Base-by-base conservation (phyloP, 2,888 invertebrate species). In the Eulithis testata region DNA sequence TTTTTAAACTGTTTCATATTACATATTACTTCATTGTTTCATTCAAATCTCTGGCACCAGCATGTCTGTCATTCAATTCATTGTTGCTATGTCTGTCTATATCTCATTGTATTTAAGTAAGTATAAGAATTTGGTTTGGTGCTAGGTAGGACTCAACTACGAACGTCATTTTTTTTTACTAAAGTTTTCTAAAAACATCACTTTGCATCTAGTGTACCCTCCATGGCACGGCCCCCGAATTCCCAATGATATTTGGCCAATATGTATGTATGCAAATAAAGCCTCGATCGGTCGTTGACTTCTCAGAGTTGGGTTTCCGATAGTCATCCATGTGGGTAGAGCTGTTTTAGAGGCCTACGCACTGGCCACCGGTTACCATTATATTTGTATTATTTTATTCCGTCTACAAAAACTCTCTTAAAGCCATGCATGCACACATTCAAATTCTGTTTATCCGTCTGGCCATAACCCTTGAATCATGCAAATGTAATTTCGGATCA, bases 261-360 rank as follows among this genome's bases (percentile, higher is more conserved):
- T 66, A 55, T 67, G 69, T 63, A 63, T 66, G 53, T 65, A 72
- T 72, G 68, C 69, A 73, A 69, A 66, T 73, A 74, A 69, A 77
- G 72, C 78, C 76, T 75, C 74, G 69, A 21, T 50, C 73, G 80
- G 79, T 72, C 79, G 68, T 78, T 81, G 82, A 82, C 80, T 72
- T 64, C 59, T 59, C 69, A 61, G 72, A 60, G 63, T 65, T 67
- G 62, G 52, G 68, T 72, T 69, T 74, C 69, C 71, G 68, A 73
- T 67, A 67, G 63, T 66, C 52, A 67, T 71, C 72, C 69, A 71
- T 70, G 82, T 81, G 75, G 76, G 81, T 66, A 75, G 74, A 62
- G 68, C 64, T 64, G 73, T 74, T 76, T 76, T 77, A 77, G 71
- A 58, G 62, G 66, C 79, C 80, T 76, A 80, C 79, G 77, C 75